Percentiles rank a stretch among this genome's conserved stretches.
These are phyloP conservation scores for Ichneumon xanthorius DNA, from an alignment of 2,888 invertebrate genomes.

Conservation along the genomic window DNA sequence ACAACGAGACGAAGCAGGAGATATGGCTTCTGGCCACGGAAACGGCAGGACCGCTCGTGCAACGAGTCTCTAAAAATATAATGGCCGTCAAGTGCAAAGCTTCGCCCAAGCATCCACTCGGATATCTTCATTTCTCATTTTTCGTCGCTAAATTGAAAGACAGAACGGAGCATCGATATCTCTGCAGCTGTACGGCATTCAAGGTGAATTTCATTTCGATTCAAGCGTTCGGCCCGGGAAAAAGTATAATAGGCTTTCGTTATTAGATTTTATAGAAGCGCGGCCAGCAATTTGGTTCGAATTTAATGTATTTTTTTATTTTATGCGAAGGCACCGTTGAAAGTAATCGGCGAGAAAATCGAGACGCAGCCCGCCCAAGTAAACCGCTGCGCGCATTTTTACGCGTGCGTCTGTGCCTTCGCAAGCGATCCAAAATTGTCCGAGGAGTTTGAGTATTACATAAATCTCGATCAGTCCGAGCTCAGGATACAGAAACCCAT, in stretches of 20 bases:
- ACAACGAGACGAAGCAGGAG: slow-evolving; percentile 87
- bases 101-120: slow-evolving; percentile 89
- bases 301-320: slow-evolving; percentile 8
- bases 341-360: slow-evolving; percentile 74
- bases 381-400: slow-evolving; percentile 89
- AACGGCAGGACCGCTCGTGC: slow-evolving; percentile 88
- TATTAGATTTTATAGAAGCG: no score
- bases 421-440: slow-evolving; percentile 88
- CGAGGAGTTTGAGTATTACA: slow-evolving; percentile 88
- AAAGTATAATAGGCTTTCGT: no score
- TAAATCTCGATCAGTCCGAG: slow-evolving; percentile 85
- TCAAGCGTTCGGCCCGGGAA: background rate
- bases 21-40: slow-evolving; percentile 88
- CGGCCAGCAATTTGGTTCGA: no score
- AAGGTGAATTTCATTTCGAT: slow-evolving; percentile 82
- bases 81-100: slow-evolving; percentile 90
- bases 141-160: slow-evolving; percentile 85
- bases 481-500: slow-evolving; percentile 75
- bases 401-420: slow-evolving; percentile 90
- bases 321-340: slow-evolving; percentile 70
- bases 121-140: slow-evolving; percentile 90
- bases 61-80: slow-evolving; percentile 89
- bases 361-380: slow-evolving; percentile 72
- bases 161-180: slow-evolving; percentile 86
- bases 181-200: slow-evolving; percentile 87